These are phyloP conservation scores for Rhopilema esculentum DNA, from an alignment of 30 jellyfish, hydroid and myxozoan genomes.

Conservation along the genomic window DNA sequence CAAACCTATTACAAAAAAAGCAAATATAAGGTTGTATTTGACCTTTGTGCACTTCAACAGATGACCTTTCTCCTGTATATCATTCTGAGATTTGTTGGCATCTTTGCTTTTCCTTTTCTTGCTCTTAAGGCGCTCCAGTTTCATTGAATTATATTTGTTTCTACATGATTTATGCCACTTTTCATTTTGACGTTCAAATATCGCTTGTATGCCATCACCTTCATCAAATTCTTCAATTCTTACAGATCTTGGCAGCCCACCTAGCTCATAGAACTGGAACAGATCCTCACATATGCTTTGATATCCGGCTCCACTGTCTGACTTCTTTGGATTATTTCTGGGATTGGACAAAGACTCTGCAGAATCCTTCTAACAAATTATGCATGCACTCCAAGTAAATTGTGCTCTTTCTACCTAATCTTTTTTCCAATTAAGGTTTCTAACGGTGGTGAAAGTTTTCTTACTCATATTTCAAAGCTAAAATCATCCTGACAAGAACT, in stretches of 20 bases:
- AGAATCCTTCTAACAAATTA: conserved; percentile 41
- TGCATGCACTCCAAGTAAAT: conserved; percentile 28
- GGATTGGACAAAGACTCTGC: conserved; percentile 48
- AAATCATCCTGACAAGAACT: conserved; percentile 8
- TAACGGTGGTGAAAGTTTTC: neutral
- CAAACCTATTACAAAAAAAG: conserved; percentile 34
- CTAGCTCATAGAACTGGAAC: conserved; percentile 38
- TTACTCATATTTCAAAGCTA: conserved; percentile 18
- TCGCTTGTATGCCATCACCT: conserved; percentile 52
- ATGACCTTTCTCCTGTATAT: conserved; percentile 35
- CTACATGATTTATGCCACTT: conserved; percentile 31
- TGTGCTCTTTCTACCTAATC: conserved; percentile 39
- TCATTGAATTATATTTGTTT: conserved; percentile 24
- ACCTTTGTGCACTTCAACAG: conserved; percentile 38
- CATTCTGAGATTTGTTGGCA: conserved; percentile 27
- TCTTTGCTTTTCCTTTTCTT: conserved; percentile 35
- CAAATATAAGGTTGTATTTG: conserved; percentile 34
- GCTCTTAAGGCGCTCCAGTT: conserved; percentile 27
- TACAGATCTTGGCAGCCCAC: conserved; percentile 16
- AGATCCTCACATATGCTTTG: conserved; percentile 38
- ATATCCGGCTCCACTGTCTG: conserved; percentile 48
- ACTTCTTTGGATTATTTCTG: conserved; percentile 17
- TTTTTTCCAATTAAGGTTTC: conserved; percentile 15
- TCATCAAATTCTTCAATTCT: conserved; percentile 21
- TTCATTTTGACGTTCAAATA: conserved; percentile 19